Conservation (phyloP, 2,888 invertebrate genomes). For the Plebejus melissa region DNA sequence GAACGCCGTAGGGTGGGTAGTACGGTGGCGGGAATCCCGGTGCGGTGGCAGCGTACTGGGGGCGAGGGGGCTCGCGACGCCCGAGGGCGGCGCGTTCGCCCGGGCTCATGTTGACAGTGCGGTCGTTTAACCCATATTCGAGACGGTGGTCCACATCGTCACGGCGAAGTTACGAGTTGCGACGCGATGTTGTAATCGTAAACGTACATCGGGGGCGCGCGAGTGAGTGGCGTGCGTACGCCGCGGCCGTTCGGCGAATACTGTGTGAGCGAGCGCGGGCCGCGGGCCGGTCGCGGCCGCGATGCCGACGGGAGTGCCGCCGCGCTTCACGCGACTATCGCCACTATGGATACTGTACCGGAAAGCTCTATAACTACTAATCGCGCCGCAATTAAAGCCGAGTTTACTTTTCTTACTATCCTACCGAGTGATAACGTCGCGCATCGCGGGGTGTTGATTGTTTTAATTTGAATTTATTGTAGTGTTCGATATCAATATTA, state of each 20-base stretch:
- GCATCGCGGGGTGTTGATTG: background rate
- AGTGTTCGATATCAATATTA: background rate
- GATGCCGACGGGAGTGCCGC: constrained; percentile 65
- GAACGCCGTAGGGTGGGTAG: constrained; percentile 73
- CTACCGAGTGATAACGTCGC: constrained; percentile 29
- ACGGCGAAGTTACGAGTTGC: constrained; percentile 67
- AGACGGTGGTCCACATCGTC: constrained; percentile 66
- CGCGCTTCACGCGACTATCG: constrained; percentile 59
- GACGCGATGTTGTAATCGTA: constrained; percentile 75
- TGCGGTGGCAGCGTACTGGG: constrained; percentile 71
- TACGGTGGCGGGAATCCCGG: constrained; percentile 75
- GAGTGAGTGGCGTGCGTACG: constrained; percentile 59
- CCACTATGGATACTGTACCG: constrained; percentile 63
- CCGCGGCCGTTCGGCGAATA: constrained; percentile 70
- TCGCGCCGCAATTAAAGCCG: constrained; percentile 69
- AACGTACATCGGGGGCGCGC: constrained; percentile 71
- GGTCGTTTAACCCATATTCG: constrained; percentile 87
- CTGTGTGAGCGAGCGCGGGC: constrained; percentile 71
- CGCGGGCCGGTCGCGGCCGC: constrained; percentile 61
- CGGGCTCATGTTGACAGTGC: constrained; percentile 68
- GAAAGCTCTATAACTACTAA: constrained; percentile 73
- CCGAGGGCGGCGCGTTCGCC: constrained; percentile 76
- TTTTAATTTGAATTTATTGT: too few species aligned
- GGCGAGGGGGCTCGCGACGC: constrained; percentile 77
- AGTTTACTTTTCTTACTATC: constrained; percentile 66